Percentiles rank a stretch among this genome's conserved stretches.
phyloP scores from a whole-genome alignment of 1,140 invertebrate species.

The Drosophila nebulosa region DNA sequence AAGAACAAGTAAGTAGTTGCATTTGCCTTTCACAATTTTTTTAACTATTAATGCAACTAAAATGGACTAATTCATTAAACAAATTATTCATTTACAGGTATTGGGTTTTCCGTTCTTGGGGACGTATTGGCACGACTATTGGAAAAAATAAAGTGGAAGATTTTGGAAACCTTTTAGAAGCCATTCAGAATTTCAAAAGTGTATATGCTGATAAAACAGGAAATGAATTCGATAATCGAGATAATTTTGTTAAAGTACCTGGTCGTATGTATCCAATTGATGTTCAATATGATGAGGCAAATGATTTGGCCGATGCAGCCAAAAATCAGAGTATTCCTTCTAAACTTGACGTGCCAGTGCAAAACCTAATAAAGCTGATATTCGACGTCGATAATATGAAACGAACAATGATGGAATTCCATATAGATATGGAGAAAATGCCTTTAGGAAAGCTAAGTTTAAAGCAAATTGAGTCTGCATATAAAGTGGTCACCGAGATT shows the following conservation, averaged over 20 bases:
- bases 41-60: no score
- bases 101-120: conserved; percentile 95
- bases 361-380: conserved; percentile 91
- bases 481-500: conserved; percentile 90
- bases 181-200: conserved; percentile 85
- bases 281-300: conserved; percentile 88
- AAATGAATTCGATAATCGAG: conserved; percentile 87
- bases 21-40: no score
- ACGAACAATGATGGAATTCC: conserved; percentile 95
- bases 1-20: conserved; percentile 82
- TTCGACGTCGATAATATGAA: conserved; percentile 97
- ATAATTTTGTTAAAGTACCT: conserved; percentile 89
- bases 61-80: conserved; percentile 7
- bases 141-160: conserved; percentile 90
- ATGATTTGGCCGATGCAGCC: conserved; percentile 21
- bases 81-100: conserved; percentile 82
- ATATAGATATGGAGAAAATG: conserved; percentile 98
- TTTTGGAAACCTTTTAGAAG: conserved; percentile 83
- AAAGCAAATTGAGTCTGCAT: conserved; percentile 94
- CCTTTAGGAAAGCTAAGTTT: conserved; percentile 97
- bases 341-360: conserved; percentile 88
- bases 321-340: conserved; percentile 82
- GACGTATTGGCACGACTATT: conserved; percentile 96
- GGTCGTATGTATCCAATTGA: conserved; percentile 94
- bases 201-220: conserved; percentile 93